Base-by-base conservation (phyloP, 2,797 vertebrate genomes). In the Argentina silus region DNA sequence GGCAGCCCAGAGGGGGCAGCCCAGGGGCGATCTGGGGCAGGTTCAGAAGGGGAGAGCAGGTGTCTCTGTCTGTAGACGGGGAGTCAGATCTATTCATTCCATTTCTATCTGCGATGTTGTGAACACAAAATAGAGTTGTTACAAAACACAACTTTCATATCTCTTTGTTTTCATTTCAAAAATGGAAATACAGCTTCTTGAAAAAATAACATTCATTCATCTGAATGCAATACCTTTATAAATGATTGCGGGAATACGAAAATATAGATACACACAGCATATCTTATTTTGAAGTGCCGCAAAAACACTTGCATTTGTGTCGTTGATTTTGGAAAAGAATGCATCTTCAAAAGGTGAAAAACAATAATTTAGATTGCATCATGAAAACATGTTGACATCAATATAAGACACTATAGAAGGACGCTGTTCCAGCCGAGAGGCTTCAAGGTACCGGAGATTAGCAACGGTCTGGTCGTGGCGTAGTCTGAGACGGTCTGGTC, bases 401-500 rank as follows among this genome's bases (percentile, higher is more conserved):
- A 79, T 81, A 10, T 57, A 7, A 7, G 17, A 21, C 19, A 2
- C 6, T 57, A 15, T 3, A 21, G 19, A 9, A 21, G n/a, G 17
- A 9, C 9, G 7, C 17, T 8, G 8, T 19, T 19, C 51, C 53
- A 7, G 19, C 21, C 36, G 43, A 43, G 19, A 11, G 4, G 23
- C 43, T 79, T 84, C 73, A 84, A 72, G 66, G 79, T 80, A 85
- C 81, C 50, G 73, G 76, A 87, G 74, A 78, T 57, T 75, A 64
- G 56, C 42, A 75, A 81, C 61, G 74, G 57, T 76, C 75, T 36
- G 10, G 21, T 3, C 21, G 36, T 55, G n/a, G n/a, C n/a, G n/a
- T n/a, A n/a, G n/a, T n/a, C n/a, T n/a, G n/a, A n/a, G n/a, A n/a
- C n/a, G n/a, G n/a, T n/a, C n/a, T n/a, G n/a, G n/a, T n/a, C n/a